phyloP scores from a whole-genome alignment of 2,797 vertebrate species.

The Lacerta bilineata region DNA sequence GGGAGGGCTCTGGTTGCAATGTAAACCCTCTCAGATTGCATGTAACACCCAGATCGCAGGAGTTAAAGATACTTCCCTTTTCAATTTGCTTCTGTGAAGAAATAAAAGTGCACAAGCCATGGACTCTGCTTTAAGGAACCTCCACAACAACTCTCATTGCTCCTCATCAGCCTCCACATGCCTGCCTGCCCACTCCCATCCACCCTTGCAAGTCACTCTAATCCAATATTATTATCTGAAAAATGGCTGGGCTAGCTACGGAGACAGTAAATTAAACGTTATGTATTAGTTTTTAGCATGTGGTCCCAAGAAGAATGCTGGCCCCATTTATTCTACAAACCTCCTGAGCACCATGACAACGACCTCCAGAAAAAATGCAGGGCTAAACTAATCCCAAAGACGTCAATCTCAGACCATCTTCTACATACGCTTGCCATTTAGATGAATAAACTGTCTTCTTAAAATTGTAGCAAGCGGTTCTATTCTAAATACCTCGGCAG shows the following conservation, averaged over 20 bases:
- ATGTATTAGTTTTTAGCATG: constrained; percentile 90
- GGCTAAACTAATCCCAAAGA: constrained; percentile 91
- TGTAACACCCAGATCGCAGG: constrained; percentile 33
- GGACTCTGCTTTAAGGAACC: not conserved
- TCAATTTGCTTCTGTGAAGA: constrained; percentile 57
- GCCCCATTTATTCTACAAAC: constrained; percentile 86
- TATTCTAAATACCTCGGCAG: constrained; percentile 84
- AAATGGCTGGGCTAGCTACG: constrained; percentile 89
- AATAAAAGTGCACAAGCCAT: constrained; percentile 55
- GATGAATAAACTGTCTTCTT: constrained; percentile 87
- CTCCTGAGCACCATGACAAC: constrained; percentile 79
- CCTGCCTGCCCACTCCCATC: constrained; percentile 62
- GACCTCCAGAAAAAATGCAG: constrained; percentile 84
- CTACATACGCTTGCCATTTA: constrained; percentile 83
- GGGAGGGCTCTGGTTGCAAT: not conserved
- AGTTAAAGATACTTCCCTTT: constrained; percentile 64
- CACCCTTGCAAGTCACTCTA: constrained; percentile 82
- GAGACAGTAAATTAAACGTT: constrained; percentile 98
- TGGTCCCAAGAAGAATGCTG: constrained; percentile 79
- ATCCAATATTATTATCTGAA: constrained; percentile 97
- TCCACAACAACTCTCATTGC: constrained; percentile 47
- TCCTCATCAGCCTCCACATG: constrained; percentile 47
- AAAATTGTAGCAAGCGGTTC: constrained; percentile 86
- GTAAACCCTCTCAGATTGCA: constrained; percentile 19
- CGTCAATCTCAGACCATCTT: constrained; percentile 83